Conservation (phyloP, 2,797 vertebrate genomes). For the Discoglossus pictus region DNA sequence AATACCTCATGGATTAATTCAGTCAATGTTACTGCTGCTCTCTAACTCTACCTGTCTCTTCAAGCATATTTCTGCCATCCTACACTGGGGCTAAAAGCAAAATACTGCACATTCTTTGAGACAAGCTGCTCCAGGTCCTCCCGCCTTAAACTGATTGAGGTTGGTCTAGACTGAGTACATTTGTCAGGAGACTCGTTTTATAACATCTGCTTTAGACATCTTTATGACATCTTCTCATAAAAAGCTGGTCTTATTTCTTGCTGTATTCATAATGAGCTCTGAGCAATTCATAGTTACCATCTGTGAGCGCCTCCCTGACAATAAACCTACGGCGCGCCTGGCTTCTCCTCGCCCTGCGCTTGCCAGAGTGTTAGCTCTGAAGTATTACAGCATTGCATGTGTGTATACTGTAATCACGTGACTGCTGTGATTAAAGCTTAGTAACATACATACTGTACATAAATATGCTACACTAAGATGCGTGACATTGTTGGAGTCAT, state of each 20-base stretch:
- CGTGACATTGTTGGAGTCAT: neutral
- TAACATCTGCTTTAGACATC: constrained; percentile 38
- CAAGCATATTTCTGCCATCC: neutral
- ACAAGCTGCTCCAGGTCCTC: constrained; percentile 3
- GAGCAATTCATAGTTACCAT: neutral
- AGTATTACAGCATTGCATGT: constrained; percentile 7
- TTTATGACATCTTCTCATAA: constrained; percentile 22
- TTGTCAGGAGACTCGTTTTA: constrained; percentile 15
- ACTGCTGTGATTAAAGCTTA: too few relatives aligned
- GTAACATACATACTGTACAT: too few relatives aligned
- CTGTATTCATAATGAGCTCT: constrained; percentile 14
- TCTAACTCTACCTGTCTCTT: neutral
- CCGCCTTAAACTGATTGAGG: neutral
- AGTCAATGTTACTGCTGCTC: neutral
- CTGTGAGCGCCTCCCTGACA: constrained; percentile 10
- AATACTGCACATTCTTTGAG: constrained; percentile 21
- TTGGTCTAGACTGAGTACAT: constrained; percentile 8
- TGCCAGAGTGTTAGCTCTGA: too few relatives aligned
- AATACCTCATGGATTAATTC: too few relatives aligned
- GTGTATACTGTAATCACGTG: too few relatives aligned
- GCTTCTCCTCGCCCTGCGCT: too few relatives aligned
- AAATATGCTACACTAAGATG: too few relatives aligned
- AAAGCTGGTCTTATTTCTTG: constrained; percentile 9
- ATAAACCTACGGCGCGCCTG: constrained; percentile 13
- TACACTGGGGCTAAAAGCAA: constrained; percentile 11